Base-by-base conservation (phyloP, 2,113 vertebrate species). In the Lycocorax pyrrhopterus region DNA sequence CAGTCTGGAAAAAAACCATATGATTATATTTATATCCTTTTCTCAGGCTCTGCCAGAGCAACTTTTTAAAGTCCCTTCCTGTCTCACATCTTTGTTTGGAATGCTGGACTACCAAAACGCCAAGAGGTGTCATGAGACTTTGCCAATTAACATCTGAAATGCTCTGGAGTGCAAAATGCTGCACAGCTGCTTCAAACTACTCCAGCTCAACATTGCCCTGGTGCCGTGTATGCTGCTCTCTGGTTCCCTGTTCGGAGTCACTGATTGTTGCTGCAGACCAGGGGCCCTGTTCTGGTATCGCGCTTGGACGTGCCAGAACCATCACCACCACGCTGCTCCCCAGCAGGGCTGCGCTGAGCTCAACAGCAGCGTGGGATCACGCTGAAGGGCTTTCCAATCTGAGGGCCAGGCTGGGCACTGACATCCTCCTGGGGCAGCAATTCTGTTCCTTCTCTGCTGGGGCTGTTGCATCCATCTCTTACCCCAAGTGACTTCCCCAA, bases 141-240 rank as follows among this genome's bases (percentile, higher is more conserved):
- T 63, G 58, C 41, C n/a, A 83, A 35, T 32, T 75, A 88, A 75
- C 22, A 82, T 30, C 44, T 13, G 3, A 85, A 88, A 69, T n/a
- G 46, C 76, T 86, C 51, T 5, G 0, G 43, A 76, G 52, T 37
- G 25, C 51, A 73, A 80, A 92, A 80, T 7, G 7, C 11, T 74
- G 47, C 63, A 60, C 30, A 77, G 72, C 53, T 85, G 49, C 74
- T 83, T 43, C 29, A 55, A 56, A 56, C 17, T 3, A 12, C 4
- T 7, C 11, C 0, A 7, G 64, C 43, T 67, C 43, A 27, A 7
- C 35, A 69, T 0, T 67, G 62, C 76, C 1, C 1, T 0, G 3
- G 52, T 25, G 56, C 68, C 82, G 67, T 7, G 43, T 51, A 53
- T 77, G 73, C 73, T 77, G 55, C 35, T 46, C 8, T n/a, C 84